These are phyloP conservation scores for Anthophora plumipes DNA, from an alignment of 2,888 invertebrate genomes.

Conservation along the genomic window DNA sequence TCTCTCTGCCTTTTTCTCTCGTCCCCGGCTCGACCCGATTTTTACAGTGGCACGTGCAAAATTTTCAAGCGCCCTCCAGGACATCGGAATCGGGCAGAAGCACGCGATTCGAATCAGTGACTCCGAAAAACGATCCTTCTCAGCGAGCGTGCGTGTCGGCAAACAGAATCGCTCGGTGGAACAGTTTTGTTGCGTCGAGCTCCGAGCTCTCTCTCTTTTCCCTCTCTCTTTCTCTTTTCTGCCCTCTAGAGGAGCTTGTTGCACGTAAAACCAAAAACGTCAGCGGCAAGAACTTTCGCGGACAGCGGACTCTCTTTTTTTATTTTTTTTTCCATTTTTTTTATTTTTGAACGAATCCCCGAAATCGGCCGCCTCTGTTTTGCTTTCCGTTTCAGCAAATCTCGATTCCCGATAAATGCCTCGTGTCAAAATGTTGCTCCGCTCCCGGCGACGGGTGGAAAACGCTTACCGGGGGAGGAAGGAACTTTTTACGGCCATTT, in stretches of 20 bases:
- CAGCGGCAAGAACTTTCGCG: constrained; percentile 64
- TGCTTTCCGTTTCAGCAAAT: constrained; percentile 58
- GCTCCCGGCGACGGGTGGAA: not conserved
- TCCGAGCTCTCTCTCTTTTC: constrained; percentile 16
- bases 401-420: constrained; percentile 65
- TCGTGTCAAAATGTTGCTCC: constrained; percentile 44
- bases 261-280: constrained; percentile 60
- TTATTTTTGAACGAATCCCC: constrained; percentile 56
- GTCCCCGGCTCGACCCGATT: constrained; percentile 34
- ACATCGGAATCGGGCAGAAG: constrained; percentile 54
- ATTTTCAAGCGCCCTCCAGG: constrained; percentile 63
- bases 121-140: constrained; percentile 82
- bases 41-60: constrained; percentile 65
- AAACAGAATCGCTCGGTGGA: constrained; percentile 82
- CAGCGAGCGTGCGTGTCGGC: constrained; percentile 79
- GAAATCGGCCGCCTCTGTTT: constrained; percentile 51
- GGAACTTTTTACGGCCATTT: constrained; percentile 42
- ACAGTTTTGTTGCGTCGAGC: constrained; percentile 49
- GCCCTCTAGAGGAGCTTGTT: constrained; percentile 43
- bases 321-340: too few species aligned
- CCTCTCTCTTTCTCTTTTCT: not conserved
- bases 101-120: constrained; percentile 79
- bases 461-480: not conserved
- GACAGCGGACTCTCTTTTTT: constrained; percentile 35
- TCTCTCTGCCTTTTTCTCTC: not conserved